Evolutionary conservation across 2,888 invertebrate genomes (phyloP).

Genomic region (Dilophus febrilis): DNA sequence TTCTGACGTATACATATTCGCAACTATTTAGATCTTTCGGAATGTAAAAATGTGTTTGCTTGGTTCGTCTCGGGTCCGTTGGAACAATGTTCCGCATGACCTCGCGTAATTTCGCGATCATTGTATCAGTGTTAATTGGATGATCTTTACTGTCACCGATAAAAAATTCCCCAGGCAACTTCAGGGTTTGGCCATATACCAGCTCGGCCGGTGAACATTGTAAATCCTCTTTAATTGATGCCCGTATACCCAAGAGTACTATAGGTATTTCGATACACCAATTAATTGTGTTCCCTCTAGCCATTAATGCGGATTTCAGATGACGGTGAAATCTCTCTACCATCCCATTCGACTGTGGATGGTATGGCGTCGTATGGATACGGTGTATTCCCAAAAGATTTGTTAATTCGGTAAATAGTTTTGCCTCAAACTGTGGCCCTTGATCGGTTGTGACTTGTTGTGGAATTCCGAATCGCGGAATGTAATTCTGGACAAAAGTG

Average conservation of each 20-base stretch:
- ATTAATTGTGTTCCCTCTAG: constrained; percentile 10
- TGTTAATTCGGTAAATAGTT: constrained; percentile 16
- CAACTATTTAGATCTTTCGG: too few species aligned
- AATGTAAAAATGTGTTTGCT: too few species aligned
- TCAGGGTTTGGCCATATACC: constrained; percentile 17
- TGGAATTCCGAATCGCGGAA: constrained; percentile 26
- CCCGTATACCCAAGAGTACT: constrained; percentile 19
- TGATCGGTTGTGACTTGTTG: constrained; percentile 14
- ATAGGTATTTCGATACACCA: constrained; percentile 18
- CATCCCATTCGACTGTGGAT: constrained; percentile 24
- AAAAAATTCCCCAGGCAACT: background rate
- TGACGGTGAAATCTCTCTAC: constrained; percentile 26
- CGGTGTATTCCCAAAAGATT: constrained; percentile 15
- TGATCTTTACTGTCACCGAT: too few species aligned
- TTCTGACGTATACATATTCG: too few species aligned
- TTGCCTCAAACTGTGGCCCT: constrained; percentile 19
- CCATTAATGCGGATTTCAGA: constrained; percentile 22
- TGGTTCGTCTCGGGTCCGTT: too few species aligned
- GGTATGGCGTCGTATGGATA: constrained; percentile 18
- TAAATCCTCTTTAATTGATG: constrained; percentile 17
- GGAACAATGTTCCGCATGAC: too few species aligned
- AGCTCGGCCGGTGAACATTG: constrained; percentile 17
- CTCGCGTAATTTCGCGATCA: too few species aligned
- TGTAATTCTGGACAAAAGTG: constrained; percentile 22
- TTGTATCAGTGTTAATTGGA: too few species aligned